phyloP scores from a whole-genome alignment of 2,113 vertebrate genomes.

The Pelvicachromis taeniatus region DNA sequence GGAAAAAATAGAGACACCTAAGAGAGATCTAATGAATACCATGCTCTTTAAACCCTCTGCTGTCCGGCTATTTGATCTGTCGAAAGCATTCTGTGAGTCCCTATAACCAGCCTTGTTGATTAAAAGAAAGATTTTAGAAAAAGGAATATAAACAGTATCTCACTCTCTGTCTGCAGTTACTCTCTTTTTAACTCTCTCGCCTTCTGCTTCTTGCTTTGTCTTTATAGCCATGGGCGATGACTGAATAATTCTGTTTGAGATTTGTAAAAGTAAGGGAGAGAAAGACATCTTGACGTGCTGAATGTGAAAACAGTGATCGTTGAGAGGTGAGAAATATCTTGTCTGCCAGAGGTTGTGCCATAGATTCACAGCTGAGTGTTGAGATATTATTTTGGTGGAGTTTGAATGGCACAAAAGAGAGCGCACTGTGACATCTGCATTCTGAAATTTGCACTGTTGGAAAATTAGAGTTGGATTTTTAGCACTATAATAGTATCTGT shows the following conservation, averaged over 20 bases:
- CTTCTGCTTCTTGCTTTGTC: slow-evolving; percentile 50
- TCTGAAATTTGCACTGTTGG: background rate
- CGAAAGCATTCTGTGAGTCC: background rate
- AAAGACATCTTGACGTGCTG: slow-evolving; percentile 49
- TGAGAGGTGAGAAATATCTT: slow-evolving; percentile 35
- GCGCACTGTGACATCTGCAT: background rate
- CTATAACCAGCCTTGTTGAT: slow-evolving; percentile 1
- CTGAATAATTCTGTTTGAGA: slow-evolving; percentile 73
- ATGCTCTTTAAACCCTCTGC: background rate
- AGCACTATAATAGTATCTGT: background rate
- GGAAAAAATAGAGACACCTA: background rate
- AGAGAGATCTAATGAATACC: background rate
- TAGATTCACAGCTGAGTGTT: background rate
- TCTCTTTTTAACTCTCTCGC: background rate
- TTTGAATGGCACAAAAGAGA: slow-evolving; percentile 19
- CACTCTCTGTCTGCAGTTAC: background rate
- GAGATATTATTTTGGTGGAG: slow-evolving; percentile 19
- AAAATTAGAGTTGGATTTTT: background rate
- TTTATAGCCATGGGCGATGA: slow-evolving; percentile 48
- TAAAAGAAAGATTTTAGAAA: slow-evolving; percentile 29
- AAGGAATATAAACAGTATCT: background rate
- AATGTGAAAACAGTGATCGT: slow-evolving; percentile 53
- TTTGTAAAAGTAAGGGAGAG: slow-evolving; percentile 52
- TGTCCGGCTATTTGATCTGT: slow-evolving; percentile 15
- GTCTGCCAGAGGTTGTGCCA: slow-evolving; percentile 37